Evolutionary conservation across 1,140 invertebrate genomes (phyloP).

Genomic region (Aphelenchoides avenae): DNA sequence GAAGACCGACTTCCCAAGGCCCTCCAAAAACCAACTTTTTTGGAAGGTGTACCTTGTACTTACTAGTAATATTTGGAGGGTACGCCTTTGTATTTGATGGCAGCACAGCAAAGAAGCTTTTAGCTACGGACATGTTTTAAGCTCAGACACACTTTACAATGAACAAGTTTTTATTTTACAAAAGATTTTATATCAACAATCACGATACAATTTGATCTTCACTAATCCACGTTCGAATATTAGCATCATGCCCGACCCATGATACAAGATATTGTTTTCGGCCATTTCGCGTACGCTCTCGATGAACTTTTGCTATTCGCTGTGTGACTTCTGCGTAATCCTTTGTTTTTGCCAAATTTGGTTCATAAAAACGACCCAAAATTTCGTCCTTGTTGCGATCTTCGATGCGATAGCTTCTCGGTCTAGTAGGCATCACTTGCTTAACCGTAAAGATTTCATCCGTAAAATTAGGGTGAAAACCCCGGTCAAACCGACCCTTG

Average conservation of each 20-base stretch:
- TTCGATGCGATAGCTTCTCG: conserved; percentile 4
- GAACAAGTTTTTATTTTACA: conserved; percentile 3
- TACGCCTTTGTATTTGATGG: conserved; percentile 9
- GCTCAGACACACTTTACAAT: neutral
- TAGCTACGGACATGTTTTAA: neutral
- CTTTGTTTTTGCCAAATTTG: neutral
- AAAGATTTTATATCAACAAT: too few relatives aligned
- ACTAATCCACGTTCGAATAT: conserved; percentile 6
- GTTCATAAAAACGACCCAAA: neutral
- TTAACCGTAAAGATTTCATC: conserved; percentile 22
- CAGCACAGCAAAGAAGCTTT: conserved; percentile 12
- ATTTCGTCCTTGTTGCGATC: conserved; percentile 4
- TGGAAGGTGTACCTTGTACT: conserved; percentile 12
- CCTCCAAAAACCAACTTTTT: conserved; percentile 10
- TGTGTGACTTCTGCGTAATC: conserved; percentile 2
- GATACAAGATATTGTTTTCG: conserved; percentile 14
- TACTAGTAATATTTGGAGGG: neutral
- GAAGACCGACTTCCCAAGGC: conserved; percentile 6
- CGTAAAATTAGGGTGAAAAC: conserved; percentile 10
- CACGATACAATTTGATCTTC: conserved; percentile 10
- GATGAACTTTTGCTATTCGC: too few relatives aligned
- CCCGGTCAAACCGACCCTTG: conserved; percentile 10
- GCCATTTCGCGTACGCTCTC: conserved; percentile 1
- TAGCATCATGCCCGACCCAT: conserved; percentile 10
- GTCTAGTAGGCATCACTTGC: neutral